phyloP scores from a whole-genome alignment of 2,113 vertebrate species.

The Dendropsophus ebraccatus region DNA sequence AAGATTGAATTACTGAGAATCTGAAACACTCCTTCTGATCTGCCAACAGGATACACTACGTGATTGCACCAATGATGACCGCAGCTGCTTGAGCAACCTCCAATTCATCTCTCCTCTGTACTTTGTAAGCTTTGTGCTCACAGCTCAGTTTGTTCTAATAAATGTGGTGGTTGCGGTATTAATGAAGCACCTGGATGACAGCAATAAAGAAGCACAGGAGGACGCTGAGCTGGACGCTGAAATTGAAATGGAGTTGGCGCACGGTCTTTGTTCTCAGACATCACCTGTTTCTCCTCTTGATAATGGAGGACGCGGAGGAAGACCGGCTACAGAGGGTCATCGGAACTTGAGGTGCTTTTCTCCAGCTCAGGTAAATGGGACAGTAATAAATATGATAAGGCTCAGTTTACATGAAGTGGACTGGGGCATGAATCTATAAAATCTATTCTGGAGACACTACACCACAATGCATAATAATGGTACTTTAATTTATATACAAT shows the following conservation, averaged over 20 bases:
- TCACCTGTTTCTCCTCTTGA: conserved; percentile 69
- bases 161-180: conserved; percentile 99
- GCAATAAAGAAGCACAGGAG: conserved; percentile 99
- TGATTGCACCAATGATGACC: conserved; percentile 92
- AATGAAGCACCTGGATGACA: conserved; percentile 99
- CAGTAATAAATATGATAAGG: not conserved
- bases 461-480: not conserved
- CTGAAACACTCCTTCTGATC: not conserved
- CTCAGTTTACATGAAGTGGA: not conserved
- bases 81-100: conserved; percentile 92
- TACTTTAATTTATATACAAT: no score
- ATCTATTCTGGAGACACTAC: not conserved
- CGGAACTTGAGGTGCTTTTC: conserved; percentile 82
- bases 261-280: conserved; percentile 76
- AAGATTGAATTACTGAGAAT: not conserved
- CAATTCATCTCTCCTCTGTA: conserved; percentile 95
- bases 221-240: conserved; percentile 98
- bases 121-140: conserved; percentile 99
- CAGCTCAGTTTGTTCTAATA: conserved; percentile 99
- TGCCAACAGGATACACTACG: conserved; percentile 88
- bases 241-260: conserved; percentile 93
- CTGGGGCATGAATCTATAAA: not conserved
- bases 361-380: conserved; percentile 85
- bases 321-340: conserved; percentile 68
- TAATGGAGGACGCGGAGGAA: conserved; percentile 57